Evolutionary conservation across 2,888 invertebrate genomes (phyloP).

Genomic region (Oithona nana): DNA sequence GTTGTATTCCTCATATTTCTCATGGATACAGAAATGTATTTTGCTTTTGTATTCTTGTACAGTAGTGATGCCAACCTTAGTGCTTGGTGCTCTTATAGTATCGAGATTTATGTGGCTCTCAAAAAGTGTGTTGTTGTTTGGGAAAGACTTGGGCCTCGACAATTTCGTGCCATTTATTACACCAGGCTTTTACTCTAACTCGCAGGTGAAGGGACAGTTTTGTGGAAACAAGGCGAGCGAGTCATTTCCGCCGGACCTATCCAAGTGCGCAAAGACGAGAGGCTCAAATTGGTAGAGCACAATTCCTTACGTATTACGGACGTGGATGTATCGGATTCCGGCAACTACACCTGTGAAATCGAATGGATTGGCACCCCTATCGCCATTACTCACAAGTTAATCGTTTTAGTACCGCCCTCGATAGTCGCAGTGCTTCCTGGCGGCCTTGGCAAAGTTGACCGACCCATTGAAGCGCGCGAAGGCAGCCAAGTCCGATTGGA

Average conservation of each 20-base stretch:
- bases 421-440: neutral
- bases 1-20: too few relatives aligned
- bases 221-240: conserved; percentile 1
- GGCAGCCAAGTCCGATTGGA: neutral
- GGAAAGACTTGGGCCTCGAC: too few relatives aligned
- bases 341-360: conserved; percentile 1
- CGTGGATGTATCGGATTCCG: neutral
- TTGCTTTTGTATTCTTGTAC: too few relatives aligned
- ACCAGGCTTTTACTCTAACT: too few relatives aligned
- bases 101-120: too few relatives aligned
- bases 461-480: neutral
- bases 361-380: neutral
- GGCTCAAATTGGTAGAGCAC: neutral
- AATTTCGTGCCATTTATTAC: too few relatives aligned
- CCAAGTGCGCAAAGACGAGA: neutral
- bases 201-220: too few relatives aligned
- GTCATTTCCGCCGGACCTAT: neutral
- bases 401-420: neutral
- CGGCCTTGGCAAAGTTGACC: neutral
- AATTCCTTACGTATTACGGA: neutral
- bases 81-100: too few relatives aligned
- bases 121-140: too few relatives aligned
- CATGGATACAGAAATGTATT: too few relatives aligned
- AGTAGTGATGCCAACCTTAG: too few relatives aligned
- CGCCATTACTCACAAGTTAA: neutral